Evolutionary conservation across 1,140 invertebrate species (phyloP).

Genomic region (Ctenoplectra terminalis): DNA sequence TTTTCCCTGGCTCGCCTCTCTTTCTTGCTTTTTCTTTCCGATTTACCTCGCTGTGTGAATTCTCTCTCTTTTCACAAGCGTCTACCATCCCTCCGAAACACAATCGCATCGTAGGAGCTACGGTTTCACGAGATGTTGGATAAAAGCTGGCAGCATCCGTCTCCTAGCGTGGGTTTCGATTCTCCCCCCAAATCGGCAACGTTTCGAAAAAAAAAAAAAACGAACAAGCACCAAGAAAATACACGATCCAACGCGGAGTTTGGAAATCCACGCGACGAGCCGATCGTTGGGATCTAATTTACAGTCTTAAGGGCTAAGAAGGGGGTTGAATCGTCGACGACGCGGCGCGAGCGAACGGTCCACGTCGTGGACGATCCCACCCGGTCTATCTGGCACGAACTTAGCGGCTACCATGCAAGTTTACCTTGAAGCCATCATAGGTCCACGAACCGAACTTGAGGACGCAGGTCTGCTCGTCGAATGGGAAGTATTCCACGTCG

Average conservation of each 20-base stretch:
- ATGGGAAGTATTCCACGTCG: slow-evolving; percentile 97
- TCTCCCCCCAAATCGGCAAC: not conserved
- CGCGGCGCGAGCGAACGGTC: slow-evolving; percentile 77
- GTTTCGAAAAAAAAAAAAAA: not conserved
- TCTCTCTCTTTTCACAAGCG: not conserved
- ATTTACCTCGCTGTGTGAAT: not conserved
- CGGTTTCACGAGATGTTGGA: not conserved
- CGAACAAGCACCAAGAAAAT: not conserved
- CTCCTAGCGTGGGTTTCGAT: slow-evolving; percentile 39
- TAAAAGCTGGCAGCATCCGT: slow-evolving; percentile 63
- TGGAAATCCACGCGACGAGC: slow-evolving; percentile 64
- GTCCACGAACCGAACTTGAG: slow-evolving; percentile 95
- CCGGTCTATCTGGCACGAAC: slow-evolving; percentile 76
- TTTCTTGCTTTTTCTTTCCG: not conserved
- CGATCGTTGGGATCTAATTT: slow-evolving; percentile 56
- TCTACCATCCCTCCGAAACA: too few species aligned
- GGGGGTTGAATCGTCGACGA: slow-evolving; percentile 46
- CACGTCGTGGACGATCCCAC: slow-evolving; percentile 53
- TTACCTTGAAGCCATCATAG: slow-evolving; percentile 97
- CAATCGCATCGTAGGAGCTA: too few species aligned
- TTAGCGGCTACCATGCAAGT: slow-evolving; percentile 85
- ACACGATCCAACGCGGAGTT: slow-evolving; percentile 16
- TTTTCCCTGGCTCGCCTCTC: not conserved
- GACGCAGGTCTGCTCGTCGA: slow-evolving; percentile 97
- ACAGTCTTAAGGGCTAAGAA: slow-evolving; percentile 54